Evolutionary conservation across 1,140 invertebrate genomes (phyloP).

Genomic region (Adoxophyes honmai): DNA sequence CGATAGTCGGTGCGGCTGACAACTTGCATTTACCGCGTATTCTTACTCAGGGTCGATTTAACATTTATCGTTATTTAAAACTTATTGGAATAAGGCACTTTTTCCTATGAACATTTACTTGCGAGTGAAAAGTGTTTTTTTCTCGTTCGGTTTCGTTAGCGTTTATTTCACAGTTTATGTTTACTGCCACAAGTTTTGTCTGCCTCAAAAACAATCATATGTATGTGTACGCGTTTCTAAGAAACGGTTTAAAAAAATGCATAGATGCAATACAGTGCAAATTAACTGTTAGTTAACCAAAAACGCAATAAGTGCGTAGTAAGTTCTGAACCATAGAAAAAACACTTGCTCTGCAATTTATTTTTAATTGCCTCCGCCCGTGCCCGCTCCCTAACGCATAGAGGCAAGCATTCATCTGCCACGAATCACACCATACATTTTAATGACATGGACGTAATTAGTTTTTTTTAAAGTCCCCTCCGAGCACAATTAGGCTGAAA

Average conservation of each 20-base stretch:
- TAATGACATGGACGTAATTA: constrained; percentile 7
- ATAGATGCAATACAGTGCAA: too few species aligned
- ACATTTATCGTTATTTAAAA: neutral
- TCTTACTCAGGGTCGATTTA: neutral
- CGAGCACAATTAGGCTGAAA: constrained; percentile 5
- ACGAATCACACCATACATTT: constrained; percentile 13
- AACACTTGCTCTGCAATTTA: neutral
- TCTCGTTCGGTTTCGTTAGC: too few species aligned
- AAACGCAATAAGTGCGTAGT: too few species aligned
- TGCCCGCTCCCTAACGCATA: neutral
- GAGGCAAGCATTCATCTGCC: neutral
- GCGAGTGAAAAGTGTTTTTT: too few species aligned
- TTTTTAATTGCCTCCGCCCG: neutral
- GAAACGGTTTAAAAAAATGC: too few species aligned
- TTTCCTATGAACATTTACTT: too few species aligned
- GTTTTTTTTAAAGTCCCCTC: constrained; percentile 11
- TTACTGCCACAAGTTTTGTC: too few species aligned
- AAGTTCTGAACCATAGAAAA: neutral
- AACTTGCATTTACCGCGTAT: neutral
- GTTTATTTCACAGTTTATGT: too few species aligned
- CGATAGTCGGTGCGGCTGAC: neutral
- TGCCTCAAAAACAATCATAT: too few species aligned
- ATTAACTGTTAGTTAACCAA: too few species aligned
- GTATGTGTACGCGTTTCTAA: too few species aligned
- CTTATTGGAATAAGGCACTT: neutral